phyloP scores from a whole-genome alignment of 2,797 vertebrate species.

The Sebastes wilsoni region DNA sequence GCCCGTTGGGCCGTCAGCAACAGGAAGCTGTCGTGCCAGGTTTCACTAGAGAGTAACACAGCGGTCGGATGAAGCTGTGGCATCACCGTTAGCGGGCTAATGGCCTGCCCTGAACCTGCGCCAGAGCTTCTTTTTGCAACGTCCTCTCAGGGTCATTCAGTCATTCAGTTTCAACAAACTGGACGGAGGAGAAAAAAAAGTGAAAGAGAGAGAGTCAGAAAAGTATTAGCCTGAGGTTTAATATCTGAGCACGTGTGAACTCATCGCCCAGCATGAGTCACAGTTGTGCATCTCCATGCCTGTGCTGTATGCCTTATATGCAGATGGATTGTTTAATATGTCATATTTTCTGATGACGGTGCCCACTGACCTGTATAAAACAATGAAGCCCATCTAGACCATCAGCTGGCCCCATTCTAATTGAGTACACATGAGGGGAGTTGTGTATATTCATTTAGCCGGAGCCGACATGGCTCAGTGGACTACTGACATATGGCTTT shows the following conservation, averaged over 20 bases:
- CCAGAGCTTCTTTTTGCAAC: background rate
- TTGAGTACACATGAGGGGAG: constrained; percentile 30
- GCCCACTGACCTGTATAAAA: constrained; percentile 58
- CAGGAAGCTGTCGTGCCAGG: constrained; percentile 21
- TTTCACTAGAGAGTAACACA: constrained; percentile 29
- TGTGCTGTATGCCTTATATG: background rate
- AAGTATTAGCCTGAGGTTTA: background rate
- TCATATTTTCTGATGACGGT: constrained; percentile 36
- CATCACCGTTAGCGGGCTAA: constrained; percentile 16
- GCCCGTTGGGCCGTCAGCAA: constrained; percentile 15
- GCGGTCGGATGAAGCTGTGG: background rate
- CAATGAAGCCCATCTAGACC: constrained; percentile 25
- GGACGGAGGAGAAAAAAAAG: background rate
- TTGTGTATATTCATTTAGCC: constrained; percentile 2
- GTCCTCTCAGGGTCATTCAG: constrained; percentile 1
- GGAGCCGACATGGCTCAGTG: background rate
- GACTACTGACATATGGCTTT: constrained; percentile 11
- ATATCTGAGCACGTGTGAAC: background rate
- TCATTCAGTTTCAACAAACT: constrained; percentile 10
- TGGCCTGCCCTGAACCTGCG: constrained; percentile 5
- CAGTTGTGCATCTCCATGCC: background rate
- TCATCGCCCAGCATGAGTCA: background rate
- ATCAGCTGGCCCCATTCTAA: constrained; percentile 58
- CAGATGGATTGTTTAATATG: constrained; percentile 10
- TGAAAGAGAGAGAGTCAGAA: background rate